Evolutionary conservation across 2,888 invertebrate species (phyloP), one percentile per base, ranked within the genome.

Genomic region (Polymixis flavicincta): DNA sequence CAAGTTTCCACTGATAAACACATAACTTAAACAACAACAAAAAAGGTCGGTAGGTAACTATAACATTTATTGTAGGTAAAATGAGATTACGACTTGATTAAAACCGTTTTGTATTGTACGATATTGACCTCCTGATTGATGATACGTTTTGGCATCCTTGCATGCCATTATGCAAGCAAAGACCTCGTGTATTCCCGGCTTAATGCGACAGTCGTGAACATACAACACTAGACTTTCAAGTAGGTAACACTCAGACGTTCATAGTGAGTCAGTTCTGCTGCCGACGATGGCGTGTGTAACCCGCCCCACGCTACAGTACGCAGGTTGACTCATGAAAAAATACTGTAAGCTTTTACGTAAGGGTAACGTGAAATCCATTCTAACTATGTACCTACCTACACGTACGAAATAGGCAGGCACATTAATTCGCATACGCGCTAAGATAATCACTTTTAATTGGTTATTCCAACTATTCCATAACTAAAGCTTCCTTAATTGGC

Each of bases 261-360:
- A 48, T 22, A 61, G 82, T 80, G 81, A 70, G n/a, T 69, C 81
- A 76, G 48, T n/a, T 25, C 7, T n/a, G 42, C 64, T 60, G 48
- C 54, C 48, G 77, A 48, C 7, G 60, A 32, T 57, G 77, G 75
- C 77, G 77, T 75, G 68, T 50, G 14, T 11, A 45, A 32, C 42
- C 63, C n/a, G 7, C 28, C 50, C 54, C 54, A 14, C 25, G 14
- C 19, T 25, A 17, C 32, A 2, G 14, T 11, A 55, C 17, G 25
- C 48, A 13, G 11, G 61, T 55, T 78, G 71, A 71, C 37, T 76
- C 71, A 55, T 76, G 79, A 50, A 76, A 66, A 63, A 68, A 32
- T n/a, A 37, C 52, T 28, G n/a, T 28, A 48, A 74, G 17, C 17
- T 77, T 67, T 77, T 22, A 50, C 19, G 7, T 37, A n/a, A 37